These are phyloP conservation scores for Euleptes europaea DNA, from an alignment of 2,113 vertebrate species.

Conservation along the genomic window DNA sequence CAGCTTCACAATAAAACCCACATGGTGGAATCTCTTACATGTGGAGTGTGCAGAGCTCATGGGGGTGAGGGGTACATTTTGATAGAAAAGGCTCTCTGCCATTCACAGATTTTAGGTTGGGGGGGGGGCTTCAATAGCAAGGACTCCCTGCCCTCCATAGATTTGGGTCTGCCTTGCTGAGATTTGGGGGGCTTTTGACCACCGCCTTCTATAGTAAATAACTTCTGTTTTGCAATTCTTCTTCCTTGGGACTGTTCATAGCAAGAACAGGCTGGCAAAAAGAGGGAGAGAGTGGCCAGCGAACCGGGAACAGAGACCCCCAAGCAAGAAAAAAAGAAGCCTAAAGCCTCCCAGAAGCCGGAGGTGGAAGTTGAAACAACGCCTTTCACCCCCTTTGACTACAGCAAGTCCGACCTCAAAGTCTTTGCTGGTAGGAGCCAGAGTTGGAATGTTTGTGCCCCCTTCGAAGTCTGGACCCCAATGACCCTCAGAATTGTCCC, in stretches of 20 bases:
- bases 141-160: no score
- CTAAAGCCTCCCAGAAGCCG: conserved; percentile 71
- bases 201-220: not conserved
- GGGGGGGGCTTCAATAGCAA: no score
- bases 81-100: no score
- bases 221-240: not conserved
- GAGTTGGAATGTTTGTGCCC: no score
- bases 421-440: conserved; percentile 86
- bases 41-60: no score
- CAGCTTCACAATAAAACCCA: no score
- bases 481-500: no score
- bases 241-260: conserved; percentile 39
- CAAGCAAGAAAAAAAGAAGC: conserved; percentile 81
- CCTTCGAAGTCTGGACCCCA: no score
- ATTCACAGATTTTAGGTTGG: not conserved
- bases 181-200: not conserved
- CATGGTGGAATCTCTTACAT: no score
- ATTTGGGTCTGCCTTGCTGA: not conserved
- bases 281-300: conserved; percentile 76
- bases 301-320: conserved; percentile 70
- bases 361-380: conserved; percentile 54
- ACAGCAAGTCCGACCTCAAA: conserved; percentile 89
- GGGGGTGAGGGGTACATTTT: no score
- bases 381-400: conserved; percentile 89
- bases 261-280: conserved; percentile 78